phyloP scores from a whole-genome alignment of 2,888 invertebrate species.

The Pegoplata infirma region DNA sequence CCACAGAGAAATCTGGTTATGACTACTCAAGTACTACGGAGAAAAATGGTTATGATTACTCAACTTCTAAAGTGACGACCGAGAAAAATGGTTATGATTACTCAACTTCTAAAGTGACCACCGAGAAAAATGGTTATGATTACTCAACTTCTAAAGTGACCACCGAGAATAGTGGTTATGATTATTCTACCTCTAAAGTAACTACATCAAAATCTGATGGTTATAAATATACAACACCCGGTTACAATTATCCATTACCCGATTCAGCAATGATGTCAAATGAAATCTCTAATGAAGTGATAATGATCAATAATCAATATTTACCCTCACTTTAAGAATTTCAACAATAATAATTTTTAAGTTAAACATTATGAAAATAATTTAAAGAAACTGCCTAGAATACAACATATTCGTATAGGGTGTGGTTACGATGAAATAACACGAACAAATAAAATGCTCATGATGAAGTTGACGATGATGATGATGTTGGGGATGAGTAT shows the following conservation, averaged over 20 bases:
- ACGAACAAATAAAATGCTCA: not conserved
- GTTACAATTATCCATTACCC: constrained; percentile 1
- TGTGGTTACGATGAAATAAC: constrained; percentile 16
- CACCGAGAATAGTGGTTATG: not conserved
- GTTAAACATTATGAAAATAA: not conserved
- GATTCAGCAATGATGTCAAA: constrained; percentile 27
- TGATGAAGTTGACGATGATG: constrained; percentile 1
- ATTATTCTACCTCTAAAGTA: not conserved
- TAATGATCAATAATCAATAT: constrained; percentile 38
- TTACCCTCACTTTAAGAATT: constrained; percentile 37
- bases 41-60: not conserved
- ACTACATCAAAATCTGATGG: not conserved
- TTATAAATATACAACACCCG: not conserved
- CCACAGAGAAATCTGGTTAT: not conserved
- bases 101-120: not conserved
- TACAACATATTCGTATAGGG: constrained; percentile 7
- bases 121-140: not conserved
- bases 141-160: not conserved
- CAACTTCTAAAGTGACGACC: not conserved
- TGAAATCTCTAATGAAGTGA: constrained; percentile 42
- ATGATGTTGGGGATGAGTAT: not conserved
- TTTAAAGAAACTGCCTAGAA: not conserved
- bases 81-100: not conserved
- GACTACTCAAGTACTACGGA: not conserved
- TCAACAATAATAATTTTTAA: not conserved